phyloP scores from a whole-genome alignment of 2,888 invertebrate genomes.

The Caenorhabditis macrosperma region DNA sequence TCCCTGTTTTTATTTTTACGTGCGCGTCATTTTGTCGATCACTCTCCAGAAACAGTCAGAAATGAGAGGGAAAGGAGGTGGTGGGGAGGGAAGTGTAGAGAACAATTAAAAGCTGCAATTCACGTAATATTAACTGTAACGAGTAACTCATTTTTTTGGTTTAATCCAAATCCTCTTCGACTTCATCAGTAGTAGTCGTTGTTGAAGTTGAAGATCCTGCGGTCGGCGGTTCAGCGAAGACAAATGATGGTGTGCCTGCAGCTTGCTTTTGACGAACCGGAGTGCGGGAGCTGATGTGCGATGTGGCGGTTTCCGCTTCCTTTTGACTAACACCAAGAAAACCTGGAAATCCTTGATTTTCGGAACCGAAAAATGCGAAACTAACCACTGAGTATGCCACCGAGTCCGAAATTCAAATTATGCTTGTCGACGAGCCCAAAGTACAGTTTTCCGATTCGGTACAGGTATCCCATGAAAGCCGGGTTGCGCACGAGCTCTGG shows the following conservation, averaged over 20 bases:
- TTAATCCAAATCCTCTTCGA: conserved; percentile 46
- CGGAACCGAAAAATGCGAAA: background rate
- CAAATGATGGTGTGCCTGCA: background rate
- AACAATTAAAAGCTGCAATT: conserved; percentile 10
- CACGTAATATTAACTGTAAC: no score
- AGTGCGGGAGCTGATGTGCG: conserved; percentile 30
- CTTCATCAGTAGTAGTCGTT: conserved; percentile 13
- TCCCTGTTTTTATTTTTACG: background rate
- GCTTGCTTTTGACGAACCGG: conserved; percentile 15
- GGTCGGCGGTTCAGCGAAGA: background rate
- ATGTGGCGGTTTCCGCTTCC: conserved; percentile 39
- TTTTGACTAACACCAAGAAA: conserved; percentile 36
- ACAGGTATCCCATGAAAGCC: conserved; percentile 38
- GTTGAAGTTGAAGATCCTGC: background rate
- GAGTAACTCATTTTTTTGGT: no score
- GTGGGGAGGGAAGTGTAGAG: no score
- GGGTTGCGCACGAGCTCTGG: conserved; percentile 13
- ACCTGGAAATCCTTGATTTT: conserved; percentile 9
- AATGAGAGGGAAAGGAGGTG: no score
- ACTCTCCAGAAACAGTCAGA: no score
- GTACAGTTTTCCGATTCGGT: conserved; percentile 41
- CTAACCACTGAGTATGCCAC: conserved; percentile 27
- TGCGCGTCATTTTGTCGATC: background rate
- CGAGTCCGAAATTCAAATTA: conserved; percentile 22
- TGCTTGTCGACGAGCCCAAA: conserved; percentile 43